Base-by-base conservation (phyloP, 2,797 vertebrate genomes). In the Typhlichthys eigenmanni region DNA sequence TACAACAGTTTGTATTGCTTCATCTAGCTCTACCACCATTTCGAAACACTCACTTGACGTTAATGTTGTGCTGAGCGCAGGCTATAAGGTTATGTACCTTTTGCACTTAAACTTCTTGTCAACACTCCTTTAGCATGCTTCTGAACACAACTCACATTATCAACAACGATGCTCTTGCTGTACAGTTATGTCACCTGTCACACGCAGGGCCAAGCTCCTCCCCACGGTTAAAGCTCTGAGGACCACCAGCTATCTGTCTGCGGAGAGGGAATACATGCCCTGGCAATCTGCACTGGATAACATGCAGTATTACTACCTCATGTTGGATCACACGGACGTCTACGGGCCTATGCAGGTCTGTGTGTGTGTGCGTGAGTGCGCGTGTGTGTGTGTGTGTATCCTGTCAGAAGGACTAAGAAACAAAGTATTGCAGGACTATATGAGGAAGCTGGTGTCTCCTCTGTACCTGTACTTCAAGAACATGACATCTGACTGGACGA, bases 271-370 rank as follows among this genome's bases (percentile, higher is more conserved):
- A 0, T 97, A 95, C 85, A 89, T 97, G 55, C 95, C 96, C 24
- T 98, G 96, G 96, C n/a, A 92, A 71, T 90, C 94, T 0, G 92
- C 95, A 0, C 78, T 96, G 60, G 78, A 57, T 74, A 95, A 93
- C 71, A 87, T 98, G 45, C 67, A 62, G 8, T 97, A 95, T 82
- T 94, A 93, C 71, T 68, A 84, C 76, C 92, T 92, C 54, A 96
- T 98, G 95, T 91, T 98, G 12, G 95, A 96, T 66, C 92, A 92
- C 16, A 91, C 90, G 0, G 91, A 94, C 1, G 93, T 95, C 64
- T 93, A 94, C 0, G 87, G 88, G 47, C 78, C 80, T 38, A 93
- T 98, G 93, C 85, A 91, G 94, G 96, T 98, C 24, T 1, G 17
- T 47, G 12, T 24, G 9, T 10, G 12, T 29, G 43, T 59, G 5